phyloP scores from a whole-genome alignment of 2,797 vertebrate species.

The Sebastiscus albofasciatus region DNA sequence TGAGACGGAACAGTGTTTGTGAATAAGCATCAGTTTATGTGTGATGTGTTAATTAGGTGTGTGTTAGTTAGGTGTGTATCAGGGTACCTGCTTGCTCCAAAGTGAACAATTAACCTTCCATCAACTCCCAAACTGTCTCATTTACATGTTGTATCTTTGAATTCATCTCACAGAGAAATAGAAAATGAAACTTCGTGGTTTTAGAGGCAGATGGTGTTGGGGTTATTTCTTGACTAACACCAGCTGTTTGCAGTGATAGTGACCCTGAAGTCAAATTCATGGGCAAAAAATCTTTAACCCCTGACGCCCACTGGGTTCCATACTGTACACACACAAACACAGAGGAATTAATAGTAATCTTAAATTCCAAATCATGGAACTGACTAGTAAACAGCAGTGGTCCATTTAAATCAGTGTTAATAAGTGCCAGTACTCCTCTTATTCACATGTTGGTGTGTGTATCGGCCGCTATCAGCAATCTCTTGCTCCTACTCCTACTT shows the following conservation, averaged over 20 bases:
- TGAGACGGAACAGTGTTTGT: neutral
- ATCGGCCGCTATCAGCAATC: too few relatives aligned
- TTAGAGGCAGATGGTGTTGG: neutral
- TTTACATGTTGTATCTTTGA: neutral
- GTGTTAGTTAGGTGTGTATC: neutral
- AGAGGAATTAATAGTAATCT: neutral
- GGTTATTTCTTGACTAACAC: neutral
- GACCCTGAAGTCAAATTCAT: neutral
- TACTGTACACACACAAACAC: neutral
- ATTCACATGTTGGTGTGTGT: too few relatives aligned
- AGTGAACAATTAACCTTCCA: neutral
- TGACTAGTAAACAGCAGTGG: too few relatives aligned
- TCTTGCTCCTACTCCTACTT: too few relatives aligned
- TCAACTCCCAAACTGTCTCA: neutral
- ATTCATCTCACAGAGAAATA: neutral
- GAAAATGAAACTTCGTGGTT: slow-evolving; percentile 9
- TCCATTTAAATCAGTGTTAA: too few relatives aligned
- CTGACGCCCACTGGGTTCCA: neutral
- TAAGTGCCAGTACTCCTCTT: too few relatives aligned
- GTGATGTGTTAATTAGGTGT: neutral
- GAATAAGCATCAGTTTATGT: neutral
- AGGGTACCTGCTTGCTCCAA: neutral
- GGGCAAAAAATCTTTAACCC: neutral
- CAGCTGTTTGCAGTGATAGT: neutral
- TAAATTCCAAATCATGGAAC: neutral